These are phyloP conservation scores for Holacanthella duospinosa DNA, from an alignment of 2,888 invertebrate genomes.

Conservation along the genomic window DNA sequence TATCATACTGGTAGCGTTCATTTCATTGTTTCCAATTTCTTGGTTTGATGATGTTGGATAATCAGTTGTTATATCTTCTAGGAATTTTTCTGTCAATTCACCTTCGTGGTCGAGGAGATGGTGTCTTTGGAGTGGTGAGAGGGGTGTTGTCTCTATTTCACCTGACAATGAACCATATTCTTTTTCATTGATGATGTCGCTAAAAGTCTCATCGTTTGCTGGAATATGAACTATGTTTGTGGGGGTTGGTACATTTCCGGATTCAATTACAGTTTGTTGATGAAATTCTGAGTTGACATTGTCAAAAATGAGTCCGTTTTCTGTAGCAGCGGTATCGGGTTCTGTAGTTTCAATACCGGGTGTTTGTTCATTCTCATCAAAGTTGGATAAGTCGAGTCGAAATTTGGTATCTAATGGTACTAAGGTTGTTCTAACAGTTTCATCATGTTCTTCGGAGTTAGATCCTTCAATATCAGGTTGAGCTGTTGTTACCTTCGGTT, in stretches of 20 bases:
- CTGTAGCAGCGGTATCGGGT: neutral
- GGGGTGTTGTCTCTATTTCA: neutral
- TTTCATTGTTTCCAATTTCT: no score
- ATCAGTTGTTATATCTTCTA: neutral
- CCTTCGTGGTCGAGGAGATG: conserved; percentile 11
- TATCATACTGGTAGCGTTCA: no score
- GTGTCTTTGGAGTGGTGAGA: conserved; percentile 4
- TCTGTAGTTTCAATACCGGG: neutral
- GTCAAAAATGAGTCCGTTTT: conserved; percentile 8
- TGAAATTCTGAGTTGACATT: neutral
- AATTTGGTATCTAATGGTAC: conserved; percentile 7
- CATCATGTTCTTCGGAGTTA: neutral
- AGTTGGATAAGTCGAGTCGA: conserved; percentile 18
- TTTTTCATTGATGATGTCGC: neutral
- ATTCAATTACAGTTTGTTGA: neutral
- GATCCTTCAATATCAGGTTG: neutral
- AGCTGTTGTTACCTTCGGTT: neutral
- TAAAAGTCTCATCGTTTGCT: neutral
- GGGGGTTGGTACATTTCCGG: neutral
- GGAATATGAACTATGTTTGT: neutral
- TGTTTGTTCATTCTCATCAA: conserved; percentile 7
- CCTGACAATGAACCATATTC: neutral
- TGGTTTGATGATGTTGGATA: neutral
- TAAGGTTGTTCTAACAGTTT: neutral
- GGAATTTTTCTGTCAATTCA: neutral